Conservation (phyloP, 2,888 invertebrate species). For the Malthinus flaveolus region DNA sequence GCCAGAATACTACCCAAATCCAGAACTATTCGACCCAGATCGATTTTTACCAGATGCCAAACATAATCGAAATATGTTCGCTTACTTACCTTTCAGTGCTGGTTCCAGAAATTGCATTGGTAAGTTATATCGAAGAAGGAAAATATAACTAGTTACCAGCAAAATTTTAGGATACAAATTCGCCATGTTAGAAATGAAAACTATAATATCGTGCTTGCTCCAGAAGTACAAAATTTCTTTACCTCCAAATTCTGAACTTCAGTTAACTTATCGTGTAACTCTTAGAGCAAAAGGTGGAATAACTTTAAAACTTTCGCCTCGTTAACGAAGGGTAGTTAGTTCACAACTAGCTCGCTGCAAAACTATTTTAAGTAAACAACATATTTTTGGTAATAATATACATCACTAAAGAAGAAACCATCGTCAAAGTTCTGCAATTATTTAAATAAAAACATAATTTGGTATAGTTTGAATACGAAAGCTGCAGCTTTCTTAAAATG, state of each 20-base stretch:
- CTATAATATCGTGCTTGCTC: conserved; percentile 58
- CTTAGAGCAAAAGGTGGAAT: conserved; percentile 62
- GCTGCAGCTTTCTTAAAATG: too few species aligned
- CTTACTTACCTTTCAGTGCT: conserved; percentile 63
- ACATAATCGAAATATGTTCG: conserved; percentile 59
- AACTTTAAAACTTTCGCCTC: conserved; percentile 56
- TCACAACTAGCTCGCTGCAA: not conserved
- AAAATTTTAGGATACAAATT: conserved; percentile 59
- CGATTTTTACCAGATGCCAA: conserved; percentile 59
- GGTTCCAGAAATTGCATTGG: conserved; percentile 63
- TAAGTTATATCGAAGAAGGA: conserved; percentile 29
- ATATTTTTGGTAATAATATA: not conserved
- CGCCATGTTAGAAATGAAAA: conserved; percentile 64
- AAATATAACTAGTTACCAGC: not conserved
- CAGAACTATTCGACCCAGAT: conserved; percentile 61
- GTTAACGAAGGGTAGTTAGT: conserved; percentile 8
- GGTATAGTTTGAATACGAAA: too few species aligned
- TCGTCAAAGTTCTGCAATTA: too few species aligned
- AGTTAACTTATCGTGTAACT: conserved; percentile 59
- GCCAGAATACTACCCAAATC: conserved; percentile 59
- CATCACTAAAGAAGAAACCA: too few species aligned
- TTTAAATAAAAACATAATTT: too few species aligned
- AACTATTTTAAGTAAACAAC: conserved; percentile 15
- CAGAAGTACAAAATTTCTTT: conserved; percentile 56
- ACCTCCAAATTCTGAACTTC: conserved; percentile 57